Base-by-base conservation (phyloP, 2,113 vertebrate genomes). In the Apeltes quadracus region DNA sequence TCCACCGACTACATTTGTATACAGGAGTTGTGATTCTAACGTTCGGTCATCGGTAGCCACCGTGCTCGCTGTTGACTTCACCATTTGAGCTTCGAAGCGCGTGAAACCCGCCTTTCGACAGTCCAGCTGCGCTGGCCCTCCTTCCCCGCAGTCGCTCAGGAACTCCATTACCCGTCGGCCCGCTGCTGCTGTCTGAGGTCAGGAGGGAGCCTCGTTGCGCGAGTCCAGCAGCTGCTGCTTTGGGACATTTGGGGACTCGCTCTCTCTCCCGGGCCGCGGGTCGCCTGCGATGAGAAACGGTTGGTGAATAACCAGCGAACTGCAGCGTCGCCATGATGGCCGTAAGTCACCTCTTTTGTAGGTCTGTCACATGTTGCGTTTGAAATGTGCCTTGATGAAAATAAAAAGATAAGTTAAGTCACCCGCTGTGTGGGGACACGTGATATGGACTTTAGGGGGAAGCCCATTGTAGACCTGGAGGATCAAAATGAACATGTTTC, bases 111-210 rank as follows among this genome's bases (percentile, higher is more conserved):
- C 7, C 2, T 43, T 56, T 38, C 1, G 4, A 12, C 14, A 2
- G 2, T 44, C 25, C 27, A 11, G 6, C 12, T 12, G 11, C 1
- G 9, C 2, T 46, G 8, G 4, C 1, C 20, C 41, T 27, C 36
- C 12, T n/a, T 36, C 11, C 2, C 4, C 7, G n/a, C 5, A 1
- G 4, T 15, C 3, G 1, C 12, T 34, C 9, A 58, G 46, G 61
- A 64, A 89, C 86, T 84, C 29, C 66, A 85, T 8, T 87, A 70
- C 57, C 88, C 88, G 1, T 77, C 76, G 81, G 63, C 57, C 81
- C 61, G 20, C 2, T 4, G 41, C 55, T 68, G 12, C 38, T 23
- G n/a, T 43, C 4, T 16, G 18, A 41, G 48, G 72, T 82, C 87
- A 81, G 57, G 69, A 20, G 64, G 61, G 48, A 4, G 53, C 43